Percentiles rank a stretch among this genome's conserved stretches.
phyloP scores from a whole-genome alignment of 2,113 vertebrate genomes.

The Chamaetylas fuelleborni region DNA sequence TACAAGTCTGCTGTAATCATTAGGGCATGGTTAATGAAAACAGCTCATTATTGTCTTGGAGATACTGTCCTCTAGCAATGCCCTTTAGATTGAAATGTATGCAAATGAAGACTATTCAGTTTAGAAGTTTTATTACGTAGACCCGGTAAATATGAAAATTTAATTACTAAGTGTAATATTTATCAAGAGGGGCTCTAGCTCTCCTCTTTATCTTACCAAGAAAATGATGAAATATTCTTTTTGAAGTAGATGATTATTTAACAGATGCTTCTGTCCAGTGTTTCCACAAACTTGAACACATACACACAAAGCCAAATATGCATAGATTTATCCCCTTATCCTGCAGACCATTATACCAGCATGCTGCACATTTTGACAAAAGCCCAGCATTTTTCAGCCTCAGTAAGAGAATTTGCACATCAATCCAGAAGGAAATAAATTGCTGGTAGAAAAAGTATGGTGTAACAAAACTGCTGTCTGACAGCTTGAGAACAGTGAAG shows the following conservation, averaged over 20 bases:
- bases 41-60: slow-evolving; percentile 39
- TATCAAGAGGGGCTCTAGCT: neutral
- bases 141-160: slow-evolving; percentile 63
- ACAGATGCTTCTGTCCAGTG: neutral
- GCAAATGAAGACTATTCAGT: slow-evolving; percentile 66
- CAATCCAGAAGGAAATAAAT: neutral
- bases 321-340: neutral
- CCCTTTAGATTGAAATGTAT: slow-evolving; percentile 45
- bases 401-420: neutral
- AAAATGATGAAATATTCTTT: neutral
- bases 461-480: neutral
- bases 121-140: slow-evolving; percentile 22
- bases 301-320: neutral
- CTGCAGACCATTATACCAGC: neutral
- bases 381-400: neutral
- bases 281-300: neutral
- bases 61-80: slow-evolving; percentile 24
- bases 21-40: slow-evolving; percentile 57
- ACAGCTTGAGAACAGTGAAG: neutral
- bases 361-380: neutral
- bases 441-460: neutral
- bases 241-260: neutral
- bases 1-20: neutral
- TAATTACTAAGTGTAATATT: slow-evolving; percentile 65
- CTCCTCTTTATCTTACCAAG: neutral